Conservation (phyloP, 2,888 invertebrate genomes). For the Notodonta ziczac region DNA sequence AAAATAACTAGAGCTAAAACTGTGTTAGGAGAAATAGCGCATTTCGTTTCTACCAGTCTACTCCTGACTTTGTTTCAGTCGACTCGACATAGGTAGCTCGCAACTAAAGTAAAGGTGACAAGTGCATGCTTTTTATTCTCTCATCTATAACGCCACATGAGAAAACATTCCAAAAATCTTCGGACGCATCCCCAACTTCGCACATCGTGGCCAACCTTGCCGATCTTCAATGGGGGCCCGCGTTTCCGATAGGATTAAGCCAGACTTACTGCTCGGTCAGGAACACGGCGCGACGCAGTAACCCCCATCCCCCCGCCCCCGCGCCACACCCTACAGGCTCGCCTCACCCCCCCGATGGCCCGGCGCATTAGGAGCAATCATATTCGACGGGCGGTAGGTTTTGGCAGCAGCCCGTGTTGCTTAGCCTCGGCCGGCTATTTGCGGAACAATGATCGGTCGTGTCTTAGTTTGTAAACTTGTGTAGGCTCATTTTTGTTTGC, state of each 20-base stretch:
- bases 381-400: conserved; percentile 82
- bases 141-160: not conserved
- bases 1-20: no score
- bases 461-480: conserved; percentile 69
- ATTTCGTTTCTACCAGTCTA: no score
- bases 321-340: conserved; percentile 44
- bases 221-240: conserved; percentile 81
- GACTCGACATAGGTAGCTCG: no score
- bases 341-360: conserved; percentile 54
- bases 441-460: conserved; percentile 78
- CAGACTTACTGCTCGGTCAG: conserved; percentile 84
- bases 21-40: no score
- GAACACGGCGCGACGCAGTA: conserved; percentile 76
- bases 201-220: conserved; percentile 55
- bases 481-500: conserved; percentile 56
- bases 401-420: conserved; percentile 82
- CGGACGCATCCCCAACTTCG: conserved; percentile 58
- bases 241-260: conserved; percentile 84
- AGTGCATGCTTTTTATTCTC: not conserved
- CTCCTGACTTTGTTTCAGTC: no score
- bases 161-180: conserved; percentile 48
- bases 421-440: conserved; percentile 76
- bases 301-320: conserved; percentile 47
- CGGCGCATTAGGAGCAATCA: conserved; percentile 82
- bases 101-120: not conserved